These are phyloP conservation scores for Drosophila atripex DNA, from an alignment of 2,888 invertebrate species.

Conservation along the genomic window DNA sequence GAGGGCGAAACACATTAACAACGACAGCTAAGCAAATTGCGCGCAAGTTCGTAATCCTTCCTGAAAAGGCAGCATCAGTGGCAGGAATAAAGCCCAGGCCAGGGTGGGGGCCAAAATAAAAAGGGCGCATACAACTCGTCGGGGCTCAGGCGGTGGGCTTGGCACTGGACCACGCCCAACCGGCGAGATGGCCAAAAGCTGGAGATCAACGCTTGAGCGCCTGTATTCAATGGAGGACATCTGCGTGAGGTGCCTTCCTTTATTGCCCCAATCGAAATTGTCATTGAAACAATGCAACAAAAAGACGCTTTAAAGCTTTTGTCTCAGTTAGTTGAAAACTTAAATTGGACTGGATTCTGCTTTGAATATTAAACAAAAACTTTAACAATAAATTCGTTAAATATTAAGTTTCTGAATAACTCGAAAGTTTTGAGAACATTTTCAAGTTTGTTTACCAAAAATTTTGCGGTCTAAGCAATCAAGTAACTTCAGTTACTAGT, in stretches of 20 bases:
- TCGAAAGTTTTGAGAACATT: constrained; percentile 13
- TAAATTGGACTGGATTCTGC: constrained; percentile 15
- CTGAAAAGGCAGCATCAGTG: constrained; percentile 41
- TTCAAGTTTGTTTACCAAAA: constrained; percentile 1
- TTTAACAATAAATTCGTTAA: constrained; percentile 14
- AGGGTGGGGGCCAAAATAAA: constrained; percentile 9
- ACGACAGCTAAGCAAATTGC: constrained; percentile 69
- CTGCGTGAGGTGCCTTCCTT: constrained; percentile 30
- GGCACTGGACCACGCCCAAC: constrained; percentile 25
- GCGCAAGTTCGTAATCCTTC: constrained; percentile 58
- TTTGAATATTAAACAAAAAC: constrained; percentile 20
- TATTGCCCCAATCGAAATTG: constrained; percentile 57
- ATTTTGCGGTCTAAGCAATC: constrained; percentile 5
- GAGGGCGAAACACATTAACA: constrained; percentile 47
- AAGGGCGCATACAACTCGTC: constrained; percentile 21
- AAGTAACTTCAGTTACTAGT: background rate
- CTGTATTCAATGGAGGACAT: constrained; percentile 38
- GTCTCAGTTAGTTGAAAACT: constrained; percentile 14
- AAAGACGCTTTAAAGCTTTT: constrained; percentile 18
- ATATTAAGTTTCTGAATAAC: constrained; percentile 21
- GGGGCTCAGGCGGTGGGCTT: constrained; percentile 31
- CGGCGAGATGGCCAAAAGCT: constrained; percentile 40
- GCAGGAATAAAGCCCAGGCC: background rate
- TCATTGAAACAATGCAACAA: constrained; percentile 55
- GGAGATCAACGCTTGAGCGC: constrained; percentile 37